Percentiles rank a stretch among this genome's conserved stretches.
Evolutionary conservation across 1,140 invertebrate genomes (phyloP).

Genomic region (Drosophila eugracilis): DNA sequence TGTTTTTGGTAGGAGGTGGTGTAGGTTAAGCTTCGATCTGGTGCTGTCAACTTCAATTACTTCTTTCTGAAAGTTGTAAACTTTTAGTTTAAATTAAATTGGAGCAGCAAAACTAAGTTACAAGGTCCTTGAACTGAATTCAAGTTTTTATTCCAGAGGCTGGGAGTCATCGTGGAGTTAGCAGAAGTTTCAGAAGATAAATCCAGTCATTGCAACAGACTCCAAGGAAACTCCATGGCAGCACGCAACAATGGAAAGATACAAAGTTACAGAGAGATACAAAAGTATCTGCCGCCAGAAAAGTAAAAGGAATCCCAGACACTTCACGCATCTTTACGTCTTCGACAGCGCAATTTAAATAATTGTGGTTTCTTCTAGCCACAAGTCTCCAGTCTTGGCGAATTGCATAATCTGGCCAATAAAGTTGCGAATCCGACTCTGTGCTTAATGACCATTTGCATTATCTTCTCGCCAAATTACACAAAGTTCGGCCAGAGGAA

Average conservation of each 20-base stretch:
- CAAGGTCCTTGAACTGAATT: constrained; percentile 20
- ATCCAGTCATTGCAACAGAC: constrained; percentile 6
- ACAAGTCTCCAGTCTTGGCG: constrained; percentile 18
- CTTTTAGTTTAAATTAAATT: constrained; percentile 20
- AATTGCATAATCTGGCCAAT: constrained; percentile 64
- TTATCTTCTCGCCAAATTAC: constrained; percentile 73
- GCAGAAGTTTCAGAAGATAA: background rate
- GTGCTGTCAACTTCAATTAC: constrained; percentile 50
- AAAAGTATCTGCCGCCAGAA: constrained; percentile 45
- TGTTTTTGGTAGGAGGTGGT: constrained; percentile 7
- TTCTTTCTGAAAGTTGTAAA: constrained; percentile 8
- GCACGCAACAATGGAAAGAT: constrained; percentile 46
- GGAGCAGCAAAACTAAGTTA: constrained; percentile 53
- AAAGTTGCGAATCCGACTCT: constrained; percentile 29
- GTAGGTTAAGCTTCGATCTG: constrained; percentile 9
- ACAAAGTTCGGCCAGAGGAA: constrained; percentile 49
- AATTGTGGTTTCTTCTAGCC: constrained; percentile 78
- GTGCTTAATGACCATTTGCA: constrained; percentile 79
- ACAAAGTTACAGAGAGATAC: constrained; percentile 21
- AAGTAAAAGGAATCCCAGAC: constrained; percentile 65
- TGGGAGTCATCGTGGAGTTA: constrained; percentile 8
- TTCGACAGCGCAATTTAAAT: constrained; percentile 69
- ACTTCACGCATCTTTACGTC: constrained; percentile 58
- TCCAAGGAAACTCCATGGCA: constrained; percentile 2
- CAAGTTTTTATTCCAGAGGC: background rate